Evolutionary conservation across 2,797 vertebrate genomes (phyloP).

Genomic region (Anomalospiza imberbis): DNA sequence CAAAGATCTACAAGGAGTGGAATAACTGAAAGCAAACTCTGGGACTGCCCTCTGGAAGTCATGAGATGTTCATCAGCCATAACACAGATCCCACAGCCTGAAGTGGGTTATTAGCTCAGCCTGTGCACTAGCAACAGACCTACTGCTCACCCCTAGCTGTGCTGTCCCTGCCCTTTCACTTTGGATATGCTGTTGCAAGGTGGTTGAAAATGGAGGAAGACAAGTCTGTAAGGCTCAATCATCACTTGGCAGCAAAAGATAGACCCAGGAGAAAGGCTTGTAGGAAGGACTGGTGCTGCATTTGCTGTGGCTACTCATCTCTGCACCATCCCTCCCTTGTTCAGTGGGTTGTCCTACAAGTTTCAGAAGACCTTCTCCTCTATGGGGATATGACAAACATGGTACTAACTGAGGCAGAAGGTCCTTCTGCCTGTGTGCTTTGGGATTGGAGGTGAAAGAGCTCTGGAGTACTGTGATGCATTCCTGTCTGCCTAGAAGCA

Average conservation of each 20-base stretch:
- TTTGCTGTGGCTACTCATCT: not conserved
- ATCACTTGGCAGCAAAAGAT: not conserved
- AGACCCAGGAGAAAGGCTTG: not conserved
- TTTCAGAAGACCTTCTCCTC: not conserved
- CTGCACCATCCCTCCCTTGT: not conserved
- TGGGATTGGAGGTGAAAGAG: not conserved
- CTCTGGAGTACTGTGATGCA: not conserved
- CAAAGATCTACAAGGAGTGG: not conserved
- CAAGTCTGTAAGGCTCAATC: not conserved
- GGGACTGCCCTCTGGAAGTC: not conserved
- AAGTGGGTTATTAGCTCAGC: not conserved
- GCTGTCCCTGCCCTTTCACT: not conserved
- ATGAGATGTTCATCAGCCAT: not conserved
- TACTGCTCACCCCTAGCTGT: accelerated
- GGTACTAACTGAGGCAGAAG: not conserved
- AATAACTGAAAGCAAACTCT: not conserved
- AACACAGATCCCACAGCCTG: not conserved
- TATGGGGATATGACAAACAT: not conserved
- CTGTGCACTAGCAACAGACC: accelerated
- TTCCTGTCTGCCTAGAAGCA: not conserved
- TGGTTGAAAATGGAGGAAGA: not conserved
- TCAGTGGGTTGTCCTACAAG: not conserved
- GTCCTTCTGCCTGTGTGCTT: not conserved
- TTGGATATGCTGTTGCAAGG: not conserved
- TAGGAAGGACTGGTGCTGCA: not conserved